These are phyloP conservation scores for Ciconia maguari DNA, from an alignment of 2,113 vertebrate genomes.

Conservation along the genomic window DNA sequence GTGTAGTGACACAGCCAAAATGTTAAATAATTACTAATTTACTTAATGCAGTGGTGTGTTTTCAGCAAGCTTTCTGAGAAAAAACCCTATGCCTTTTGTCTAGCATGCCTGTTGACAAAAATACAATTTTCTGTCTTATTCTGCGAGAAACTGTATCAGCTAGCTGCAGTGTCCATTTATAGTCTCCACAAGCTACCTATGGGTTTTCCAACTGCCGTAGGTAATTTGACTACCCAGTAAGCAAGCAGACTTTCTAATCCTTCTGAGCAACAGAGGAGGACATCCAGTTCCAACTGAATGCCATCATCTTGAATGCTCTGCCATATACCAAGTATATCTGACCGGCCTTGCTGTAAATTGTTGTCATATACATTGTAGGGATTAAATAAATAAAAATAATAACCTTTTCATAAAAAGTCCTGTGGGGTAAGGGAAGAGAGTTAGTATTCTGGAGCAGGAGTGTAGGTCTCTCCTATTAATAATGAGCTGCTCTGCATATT, in stretches of 20 bases:
- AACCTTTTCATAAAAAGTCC: not conserved
- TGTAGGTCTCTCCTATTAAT: not conserved
- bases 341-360: not conserved
- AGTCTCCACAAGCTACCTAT: constrained; percentile 5
- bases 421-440: not conserved
- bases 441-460: not conserved
- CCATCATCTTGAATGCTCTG: not conserved
- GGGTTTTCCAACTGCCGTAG: not conserved
- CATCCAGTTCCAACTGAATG: not conserved
- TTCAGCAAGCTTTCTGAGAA: not conserved
- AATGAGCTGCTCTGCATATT: not conserved
- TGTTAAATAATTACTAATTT: not conserved
- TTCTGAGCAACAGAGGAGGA: not conserved
- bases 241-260: constrained; percentile 19
- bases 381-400: not conserved
- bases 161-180: not conserved
- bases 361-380: fast-evolving
- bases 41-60: not conserved
- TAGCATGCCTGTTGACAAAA: not conserved
- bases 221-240: constrained; percentile 40
- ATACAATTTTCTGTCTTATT: not conserved
- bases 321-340: not conserved
- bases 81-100: not conserved
- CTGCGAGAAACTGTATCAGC: not conserved
- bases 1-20: not conserved